A percentile compares a stretch with the other conserved stretches of the same genome.
Evolutionary conservation across 92 coral and sea anemone species (phyloP).

Genomic region (Paragorgia papillata): DNA sequence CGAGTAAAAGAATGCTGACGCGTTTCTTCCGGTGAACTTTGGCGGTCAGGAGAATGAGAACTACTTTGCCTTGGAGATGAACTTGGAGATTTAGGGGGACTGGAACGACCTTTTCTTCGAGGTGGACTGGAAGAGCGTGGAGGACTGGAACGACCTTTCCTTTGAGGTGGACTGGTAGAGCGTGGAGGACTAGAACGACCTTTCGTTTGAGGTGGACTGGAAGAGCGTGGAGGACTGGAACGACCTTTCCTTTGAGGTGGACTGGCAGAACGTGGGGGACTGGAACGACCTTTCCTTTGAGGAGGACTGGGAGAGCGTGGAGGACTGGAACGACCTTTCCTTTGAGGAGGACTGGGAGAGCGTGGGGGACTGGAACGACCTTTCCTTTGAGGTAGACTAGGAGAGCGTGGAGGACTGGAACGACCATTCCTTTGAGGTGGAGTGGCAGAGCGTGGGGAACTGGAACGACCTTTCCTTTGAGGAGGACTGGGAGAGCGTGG

Average conservation of each 20-base stretch:
- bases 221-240: neutral
- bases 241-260: constrained; percentile 5
- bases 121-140: constrained; percentile 22
- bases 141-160: neutral
- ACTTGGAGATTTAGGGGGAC: constrained; percentile 1
- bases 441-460: constrained; percentile 25
- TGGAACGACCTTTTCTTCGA: constrained; percentile 30
- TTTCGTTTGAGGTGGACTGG: constrained; percentile 12
- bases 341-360: constrained; percentile 28
- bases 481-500: constrained; percentile 45
- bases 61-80: too few relatives aligned
- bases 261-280: constrained; percentile 42
- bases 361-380: constrained; percentile 37
- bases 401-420: constrained; percentile 17
- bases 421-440: constrained; percentile 17
- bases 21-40: too few relatives aligned
- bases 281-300: constrained; percentile 42
- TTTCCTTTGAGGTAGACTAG: constrained; percentile 37
- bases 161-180: constrained; percentile 3
- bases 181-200: constrained; percentile 17
- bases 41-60: too few relatives aligned
- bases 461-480: constrained; percentile 35
- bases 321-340: constrained; percentile 31
- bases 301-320: constrained; percentile 27
- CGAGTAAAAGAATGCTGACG: too few relatives aligned